Evolutionary conservation across 1,140 invertebrate species (phyloP), one percentile per base, ranked within the genome.

Genomic region (Dendrolimus punctatus): DNA sequence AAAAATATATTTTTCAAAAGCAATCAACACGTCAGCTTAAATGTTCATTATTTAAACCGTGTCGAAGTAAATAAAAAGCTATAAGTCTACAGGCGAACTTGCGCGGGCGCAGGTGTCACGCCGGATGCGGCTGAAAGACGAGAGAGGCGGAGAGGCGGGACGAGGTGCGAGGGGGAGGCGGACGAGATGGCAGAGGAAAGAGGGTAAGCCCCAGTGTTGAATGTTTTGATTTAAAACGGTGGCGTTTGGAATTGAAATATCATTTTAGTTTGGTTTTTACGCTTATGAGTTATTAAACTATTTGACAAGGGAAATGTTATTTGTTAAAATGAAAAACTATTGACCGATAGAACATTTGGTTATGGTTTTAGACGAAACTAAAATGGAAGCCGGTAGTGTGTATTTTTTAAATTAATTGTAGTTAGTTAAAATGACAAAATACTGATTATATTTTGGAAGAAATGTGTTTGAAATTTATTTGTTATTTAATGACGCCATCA

Each of bases 61-160:
- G 52, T 63, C 53, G 45, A 55, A 78, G 77, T 71, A 71, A 64
- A 82, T 85, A 82, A 81, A 80, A 82, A 71, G 68, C 68, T 59
- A 82, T 83, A 83, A 80, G 64, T 50, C 57, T 51, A 64, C 58
- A 57, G 55, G 61, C 65, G 60, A 55, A 53, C 55, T 66, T 54
- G 68, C 75, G 72, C 69, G 52, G 39, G 75, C 79, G 80, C 81
- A 85, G 81, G 79, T 85, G 81, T 74, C 66, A 57, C 57, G 65
- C 75, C 81, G 81, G 79, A 85, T 80, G 69, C 63, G 59, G 59
- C 77, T 80, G 78, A 76, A 81, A 73, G 57, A 39, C 45, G 57
- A 61, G 60, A 55, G 55, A 53, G 53, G 50, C 47, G 8, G 56
- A 44, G 53, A 39, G 54, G 50, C 46, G 51, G 46, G 49, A 50